phyloP scores from a whole-genome alignment of 2,797 vertebrate species.

The Enteromius afrohamiltoni region DNA sequence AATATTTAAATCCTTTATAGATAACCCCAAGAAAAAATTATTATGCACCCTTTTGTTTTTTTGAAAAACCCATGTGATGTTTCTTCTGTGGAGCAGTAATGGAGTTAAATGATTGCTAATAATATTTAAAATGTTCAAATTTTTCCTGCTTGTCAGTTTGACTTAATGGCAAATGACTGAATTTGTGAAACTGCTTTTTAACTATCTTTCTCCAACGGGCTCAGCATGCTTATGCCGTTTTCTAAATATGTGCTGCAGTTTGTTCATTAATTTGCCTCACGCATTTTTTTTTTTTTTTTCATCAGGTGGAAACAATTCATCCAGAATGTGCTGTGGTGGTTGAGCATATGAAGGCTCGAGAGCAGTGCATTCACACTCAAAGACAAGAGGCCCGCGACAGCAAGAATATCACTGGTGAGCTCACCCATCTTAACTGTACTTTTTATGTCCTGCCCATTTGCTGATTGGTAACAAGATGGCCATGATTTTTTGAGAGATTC shows the following conservation, averaged over 20 bases:
- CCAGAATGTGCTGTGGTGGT: constrained; percentile 74
- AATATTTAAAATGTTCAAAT: background rate
- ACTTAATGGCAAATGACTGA: constrained; percentile 13
- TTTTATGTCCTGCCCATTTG: background rate
- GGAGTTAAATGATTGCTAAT: background rate
- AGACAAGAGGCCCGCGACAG: constrained; percentile 66
- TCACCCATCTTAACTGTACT: background rate
- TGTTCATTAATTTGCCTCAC: background rate
- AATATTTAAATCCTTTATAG: constrained; percentile 1
- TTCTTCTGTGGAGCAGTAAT: background rate
- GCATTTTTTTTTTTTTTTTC: constrained; percentile 3
- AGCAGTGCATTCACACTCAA: constrained; percentile 68
- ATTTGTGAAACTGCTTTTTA: background rate
- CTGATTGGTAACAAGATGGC: background rate
- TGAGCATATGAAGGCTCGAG: constrained; percentile 74
- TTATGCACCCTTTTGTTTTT: background rate
- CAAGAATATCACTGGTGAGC: constrained; percentile 67
- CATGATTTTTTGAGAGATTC: background rate
- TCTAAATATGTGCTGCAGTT: background rate
- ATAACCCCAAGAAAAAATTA: background rate
- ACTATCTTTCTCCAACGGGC: background rate
- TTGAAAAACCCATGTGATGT: background rate
- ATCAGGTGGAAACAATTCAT: constrained; percentile 75
- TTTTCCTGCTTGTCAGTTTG: background rate
- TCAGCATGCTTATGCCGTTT: background rate